Percentiles rank a stretch among this genome's conserved stretches.
phyloP scores from a whole-genome alignment of 2,797 vertebrate genomes.

The Falco cherrug region DNA sequence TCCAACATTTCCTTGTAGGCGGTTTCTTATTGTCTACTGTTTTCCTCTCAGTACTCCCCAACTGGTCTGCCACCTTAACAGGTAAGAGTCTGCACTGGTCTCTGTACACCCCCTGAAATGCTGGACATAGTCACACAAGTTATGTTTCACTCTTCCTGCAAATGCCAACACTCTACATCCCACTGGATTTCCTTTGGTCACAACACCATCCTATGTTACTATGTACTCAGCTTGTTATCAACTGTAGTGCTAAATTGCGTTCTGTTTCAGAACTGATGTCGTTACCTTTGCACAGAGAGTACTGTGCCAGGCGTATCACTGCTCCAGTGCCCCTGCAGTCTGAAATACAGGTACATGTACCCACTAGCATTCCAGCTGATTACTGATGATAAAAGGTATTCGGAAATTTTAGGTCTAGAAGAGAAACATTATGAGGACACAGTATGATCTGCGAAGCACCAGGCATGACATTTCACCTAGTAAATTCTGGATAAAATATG shows the following conservation, averaged over 20 bases:
- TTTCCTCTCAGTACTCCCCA: neutral
- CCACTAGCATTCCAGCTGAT: neutral
- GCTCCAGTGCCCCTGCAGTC: neutral
- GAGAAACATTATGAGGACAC: fast-evolving
- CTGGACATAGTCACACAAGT: neutral
- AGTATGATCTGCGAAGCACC: neutral
- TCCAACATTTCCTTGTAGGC: neutral
- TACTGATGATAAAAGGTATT: neutral
- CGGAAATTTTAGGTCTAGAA: neutral
- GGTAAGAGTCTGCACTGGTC: neutral
- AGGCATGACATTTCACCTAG: neutral
- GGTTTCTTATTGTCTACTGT: neutral
- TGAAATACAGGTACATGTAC: neutral
- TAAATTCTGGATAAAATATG: neutral
- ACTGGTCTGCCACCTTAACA: neutral
- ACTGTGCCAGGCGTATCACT: neutral
- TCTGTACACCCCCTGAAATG: neutral
- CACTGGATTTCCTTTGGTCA: neutral
- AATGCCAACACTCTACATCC: neutral
- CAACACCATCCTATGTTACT: neutral
- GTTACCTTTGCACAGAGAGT: neutral
- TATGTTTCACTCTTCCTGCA: neutral
- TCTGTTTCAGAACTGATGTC: neutral
- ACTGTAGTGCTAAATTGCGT: neutral
- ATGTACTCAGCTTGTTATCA: neutral